Percentiles rank a stretch among this genome's conserved stretches.
phyloP scores from a whole-genome alignment of 2,797 vertebrate species.

The Coilia nasus region DNA sequence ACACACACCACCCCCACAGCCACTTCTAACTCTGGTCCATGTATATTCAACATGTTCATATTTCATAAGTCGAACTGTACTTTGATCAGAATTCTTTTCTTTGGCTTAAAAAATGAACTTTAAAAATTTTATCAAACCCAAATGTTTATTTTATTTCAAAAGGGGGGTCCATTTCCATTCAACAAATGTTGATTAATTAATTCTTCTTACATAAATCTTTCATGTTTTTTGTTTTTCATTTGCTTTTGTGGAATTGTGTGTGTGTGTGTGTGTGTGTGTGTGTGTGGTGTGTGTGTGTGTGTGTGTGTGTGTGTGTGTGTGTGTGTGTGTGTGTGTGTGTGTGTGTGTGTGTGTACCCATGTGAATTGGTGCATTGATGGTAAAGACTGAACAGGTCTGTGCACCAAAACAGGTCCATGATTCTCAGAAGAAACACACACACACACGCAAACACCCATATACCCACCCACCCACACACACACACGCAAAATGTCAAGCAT shows the following conservation, averaged over 20 bases:
- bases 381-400: not conserved
- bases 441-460: not conserved
- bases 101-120: slow-evolving; percentile 3
- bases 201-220: slow-evolving; percentile 5
- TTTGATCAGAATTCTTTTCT: slow-evolving; percentile 11
- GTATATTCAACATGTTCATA: slow-evolving; percentile 6
- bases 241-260: not conserved
- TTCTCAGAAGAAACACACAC: slow-evolving; percentile 13
- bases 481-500: slow-evolving; percentile 29
- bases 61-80: slow-evolving; percentile 3
- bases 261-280: not conserved
- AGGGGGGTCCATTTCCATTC: not conserved
- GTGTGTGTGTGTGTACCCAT: not conserved
- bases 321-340: slow-evolving; percentile 1
- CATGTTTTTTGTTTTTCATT: slow-evolving; percentile 1
- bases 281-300: slow-evolving; percentile 1
- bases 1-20: not conserved
- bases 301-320: slow-evolving; percentile 3
- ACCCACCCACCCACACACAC: not conserved
- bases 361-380: not conserved
- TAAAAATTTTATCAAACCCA: slow-evolving; percentile 17
- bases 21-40: not conserved
- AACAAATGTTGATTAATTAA: slow-evolving; percentile 24
- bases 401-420: not conserved
- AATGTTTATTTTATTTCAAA: slow-evolving; percentile 17